phyloP scores from a whole-genome alignment of 2,797 vertebrate species.

The Enteromius thamalakanensis region DNA sequence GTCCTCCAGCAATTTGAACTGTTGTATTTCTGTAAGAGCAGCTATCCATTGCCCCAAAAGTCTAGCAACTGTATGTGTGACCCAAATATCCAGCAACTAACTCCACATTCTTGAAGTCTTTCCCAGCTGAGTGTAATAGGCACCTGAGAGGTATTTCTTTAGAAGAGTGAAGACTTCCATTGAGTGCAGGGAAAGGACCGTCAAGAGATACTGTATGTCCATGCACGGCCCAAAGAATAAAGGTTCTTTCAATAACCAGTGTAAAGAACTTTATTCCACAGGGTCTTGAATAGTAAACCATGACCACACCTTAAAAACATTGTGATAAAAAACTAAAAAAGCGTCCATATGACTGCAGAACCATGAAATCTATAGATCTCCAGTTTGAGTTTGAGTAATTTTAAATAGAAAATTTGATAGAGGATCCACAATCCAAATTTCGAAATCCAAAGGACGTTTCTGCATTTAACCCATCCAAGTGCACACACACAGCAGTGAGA shows the following conservation, averaged over 20 bases:
- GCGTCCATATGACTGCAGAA: no score
- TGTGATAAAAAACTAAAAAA: neutral
- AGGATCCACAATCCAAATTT: no score
- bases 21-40: neutral
- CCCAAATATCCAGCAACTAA: neutral
- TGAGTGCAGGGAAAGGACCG: neutral
- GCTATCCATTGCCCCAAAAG: neutral
- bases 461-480: no score
- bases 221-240: neutral
- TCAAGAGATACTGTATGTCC: neutral
- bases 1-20: neutral
- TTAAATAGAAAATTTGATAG: no score
- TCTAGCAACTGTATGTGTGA: neutral
- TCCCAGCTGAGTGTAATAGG: neutral
- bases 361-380: neutral
- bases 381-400: neutral
- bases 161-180: neutral
- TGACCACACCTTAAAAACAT: neutral
- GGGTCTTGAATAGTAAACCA: neutral
- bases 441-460: no score
- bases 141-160: neutral
- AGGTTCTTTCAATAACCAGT: neutral
- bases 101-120: neutral
- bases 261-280: neutral
- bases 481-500: no score